Base-by-base conservation (phyloP, 1,140 invertebrate species). In the Eumeta japonica region DNA sequence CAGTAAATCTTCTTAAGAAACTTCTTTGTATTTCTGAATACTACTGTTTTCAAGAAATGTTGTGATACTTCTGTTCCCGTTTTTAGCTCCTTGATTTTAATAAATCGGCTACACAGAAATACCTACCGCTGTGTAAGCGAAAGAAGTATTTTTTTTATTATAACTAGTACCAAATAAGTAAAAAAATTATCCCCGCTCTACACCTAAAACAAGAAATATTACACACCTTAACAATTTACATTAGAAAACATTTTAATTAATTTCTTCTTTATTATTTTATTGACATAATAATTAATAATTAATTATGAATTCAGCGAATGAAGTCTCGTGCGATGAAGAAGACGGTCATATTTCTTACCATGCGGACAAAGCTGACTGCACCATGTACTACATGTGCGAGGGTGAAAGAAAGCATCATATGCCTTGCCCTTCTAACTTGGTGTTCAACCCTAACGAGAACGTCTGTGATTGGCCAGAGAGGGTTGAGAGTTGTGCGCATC, bases 401-500 rank as follows among this genome's bases (percentile, higher is more conserved):
- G 93, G 92, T 7, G 91, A 92, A 62, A 77, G 90, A n/a, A 91
- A 92, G 57, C 92, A 96, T 65, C 92, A 96, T 75, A 96, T 95
- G 92, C 91, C 92, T n/a, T 95, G 92, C 64, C 93, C 93, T 1
- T 82, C 84, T n/a, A 91, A 95, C 65, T 79, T 96, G 16, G 93
- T 96, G 0, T 95, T 95, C 76, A 96, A 96, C 74, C 83, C 84
- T 1, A 89, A 92, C 55, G 89, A 94, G 57, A 94, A 93, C 55
- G 92, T 96, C 1, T 96, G 93, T 65, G 93, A 96, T 76, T 96
- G 93, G 93, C 91, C 92, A 0, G 92, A 94, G 59, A 95, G 94
- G 55, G 92, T 95, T 1, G 90, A 92, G 61, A 87, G 89, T 5
- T 94, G 92, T 62, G 79, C 83, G 45, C 83, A 88, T 27, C 87